Conservation (phyloP, 1,140 invertebrate genomes). For the Drosophila trapezifrons region DNA sequence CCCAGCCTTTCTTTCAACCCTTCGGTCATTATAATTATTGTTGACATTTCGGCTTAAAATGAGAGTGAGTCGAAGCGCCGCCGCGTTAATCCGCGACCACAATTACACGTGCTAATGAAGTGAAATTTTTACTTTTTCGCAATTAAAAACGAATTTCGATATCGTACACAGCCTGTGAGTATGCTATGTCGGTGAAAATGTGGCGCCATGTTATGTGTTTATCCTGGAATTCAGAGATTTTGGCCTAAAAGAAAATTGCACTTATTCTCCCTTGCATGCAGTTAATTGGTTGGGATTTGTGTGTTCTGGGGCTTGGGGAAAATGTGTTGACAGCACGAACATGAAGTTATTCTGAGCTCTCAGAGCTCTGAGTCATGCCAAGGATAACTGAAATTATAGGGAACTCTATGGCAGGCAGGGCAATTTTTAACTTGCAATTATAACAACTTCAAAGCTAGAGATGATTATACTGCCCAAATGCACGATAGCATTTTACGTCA, state of each 20-base stretch:
- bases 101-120: slow-evolving; percentile 74
- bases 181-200: slow-evolving; percentile 8
- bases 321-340: slow-evolving; percentile 54
- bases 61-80: slow-evolving; percentile 7
- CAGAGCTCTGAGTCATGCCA: slow-evolving; percentile 46
- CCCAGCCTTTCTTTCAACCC: neutral
- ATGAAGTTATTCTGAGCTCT: slow-evolving; percentile 26
- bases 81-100: slow-evolving; percentile 51
- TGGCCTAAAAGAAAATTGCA: slow-evolving; percentile 26
- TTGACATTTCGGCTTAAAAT: slow-evolving; percentile 68
- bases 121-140: slow-evolving; percentile 70
- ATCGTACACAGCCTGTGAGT: slow-evolving; percentile 21
- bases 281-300: slow-evolving; percentile 53
- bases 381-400: slow-evolving; percentile 26
- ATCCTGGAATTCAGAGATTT: slow-evolving; percentile 19
- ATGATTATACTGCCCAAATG: slow-evolving; percentile 12
- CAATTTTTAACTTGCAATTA: slow-evolving; percentile 24
- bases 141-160: slow-evolving; percentile 60
- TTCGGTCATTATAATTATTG: slow-evolving; percentile 68
- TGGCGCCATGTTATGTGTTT: slow-evolving; percentile 6
- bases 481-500: slow-evolving; percentile 11
- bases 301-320: neutral
- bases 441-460: slow-evolving; percentile 15
- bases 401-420: slow-evolving; percentile 2
- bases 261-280: slow-evolving; percentile 48